Evolutionary conservation across 2,888 invertebrate species (phyloP), one percentile per base, ranked within the genome.

Genomic region (Diarsia mendica): DNA sequence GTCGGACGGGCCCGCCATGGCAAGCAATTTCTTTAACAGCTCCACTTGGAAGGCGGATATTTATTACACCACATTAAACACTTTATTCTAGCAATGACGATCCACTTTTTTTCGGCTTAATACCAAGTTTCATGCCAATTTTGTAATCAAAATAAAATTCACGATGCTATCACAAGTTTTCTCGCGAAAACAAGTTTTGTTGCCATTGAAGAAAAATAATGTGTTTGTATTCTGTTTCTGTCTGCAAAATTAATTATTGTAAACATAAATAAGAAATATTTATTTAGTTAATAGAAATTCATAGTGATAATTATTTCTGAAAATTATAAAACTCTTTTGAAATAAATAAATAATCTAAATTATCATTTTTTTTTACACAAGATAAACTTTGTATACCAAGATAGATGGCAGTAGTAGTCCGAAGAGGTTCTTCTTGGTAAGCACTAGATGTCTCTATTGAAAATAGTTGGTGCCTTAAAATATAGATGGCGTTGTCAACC

Each of bases 1-100:
- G 91, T 97, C 97, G 94, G 97, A 97, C 92, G 96, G 96, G 93
- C 97, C 97, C 91, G 93, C 93, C 96, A 96, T 96, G 93, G 94
- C 96, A 89, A 96, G 93, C 91, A 96, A 91, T 92, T 93, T 95
- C 94, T 93, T 95, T 93, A 96, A 82, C 91, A 96, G 95, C 96
- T 96, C 96, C 96, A 96, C 96, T 95, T 95, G 96, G 91, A 93
- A 90, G 88, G 87, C 88, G 88, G 89, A 81, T 87, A 86, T 83
- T 84, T 81, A 88, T 90, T 90, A 77, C 82, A 85, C 82, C 85
- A 91, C 89, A 92, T 87, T 86, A 90, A 90, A 92, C 88, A 93
- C 89, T 86, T 87, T 76, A 87, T 82, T 77, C 86, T 80, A 68
- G 63, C 67, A 77, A 77, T 79, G 64, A 82, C 82, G 83, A 84